Evolutionary conservation across 2,888 invertebrate species (phyloP).

Genomic region (Drosophila stalkeri): DNA sequence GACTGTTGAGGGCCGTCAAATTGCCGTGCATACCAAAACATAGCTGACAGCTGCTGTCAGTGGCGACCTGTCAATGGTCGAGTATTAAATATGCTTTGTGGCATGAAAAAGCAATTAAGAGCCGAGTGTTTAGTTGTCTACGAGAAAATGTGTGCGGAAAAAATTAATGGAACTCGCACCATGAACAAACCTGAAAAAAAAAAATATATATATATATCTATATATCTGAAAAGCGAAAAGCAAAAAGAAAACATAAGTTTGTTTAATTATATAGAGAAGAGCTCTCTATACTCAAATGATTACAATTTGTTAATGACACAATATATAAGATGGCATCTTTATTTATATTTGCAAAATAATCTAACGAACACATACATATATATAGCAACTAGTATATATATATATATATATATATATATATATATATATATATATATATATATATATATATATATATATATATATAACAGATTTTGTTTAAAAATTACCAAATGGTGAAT

Average conservation of each 20-base stretch:
- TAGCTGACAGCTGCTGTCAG: constrained; percentile 78
- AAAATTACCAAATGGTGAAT: no score
- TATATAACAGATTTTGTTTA: no score
- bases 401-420: no score
- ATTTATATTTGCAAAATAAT: no score
- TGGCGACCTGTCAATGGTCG: constrained; percentile 67
- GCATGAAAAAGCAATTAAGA: constrained; percentile 76
- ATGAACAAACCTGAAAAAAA: not conserved
- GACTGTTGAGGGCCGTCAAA: constrained; percentile 29
- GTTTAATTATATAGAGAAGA: not conserved
- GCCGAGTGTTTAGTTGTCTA: constrained; percentile 51
- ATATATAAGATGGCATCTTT: no score
- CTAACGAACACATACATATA: no score
- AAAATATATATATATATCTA: no score
- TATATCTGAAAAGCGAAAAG: not conserved
- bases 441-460: no score
- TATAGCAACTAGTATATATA: no score
- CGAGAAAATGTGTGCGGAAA: constrained; percentile 9
- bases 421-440: no score
- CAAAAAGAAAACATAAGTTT: not conserved
- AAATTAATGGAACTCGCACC: constrained; percentile 4
- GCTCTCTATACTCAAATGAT: not conserved
- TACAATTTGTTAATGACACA: no score
- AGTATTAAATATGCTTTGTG: constrained; percentile 76
- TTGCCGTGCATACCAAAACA: constrained; percentile 67